Evolutionary conservation across 2,888 invertebrate genomes (phyloP), one percentile per base, ranked within the genome.

Genomic region (Ceramica pisi): DNA sequence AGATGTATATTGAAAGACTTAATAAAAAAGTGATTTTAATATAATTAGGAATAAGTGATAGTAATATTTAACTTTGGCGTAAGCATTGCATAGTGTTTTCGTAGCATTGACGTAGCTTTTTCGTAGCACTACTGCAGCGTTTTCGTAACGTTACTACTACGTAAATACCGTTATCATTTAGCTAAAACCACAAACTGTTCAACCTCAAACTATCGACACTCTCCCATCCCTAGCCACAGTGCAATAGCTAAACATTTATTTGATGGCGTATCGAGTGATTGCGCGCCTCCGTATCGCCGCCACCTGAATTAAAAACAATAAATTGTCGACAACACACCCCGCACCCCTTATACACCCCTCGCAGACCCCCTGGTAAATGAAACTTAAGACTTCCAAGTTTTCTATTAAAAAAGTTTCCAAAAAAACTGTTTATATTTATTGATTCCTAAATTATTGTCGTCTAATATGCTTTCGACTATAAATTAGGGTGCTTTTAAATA

Each of bases 221-320:
- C 1, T 16, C 57, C 57, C 77, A 65, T 72, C 82, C 71, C 88
- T 82, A 83, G 86, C 48, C 89, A 76, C 35, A 53, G 51, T 89
- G 89, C 90, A 90, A 91, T 89, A 89, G 89, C 91, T 90, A 90
- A 92, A 90, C 92, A 91, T 92, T 93, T 91, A 91, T 93, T 92
- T 92, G 91, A 91, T 91, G 88, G 86, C 88, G 91, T 84, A 89
- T 85, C 90, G 88, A 90, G 89, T 91, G 91, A 92, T 92, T 89
- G 89, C 81, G 89, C 87, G 89, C 88, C 90, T 88, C 90, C 84
- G 85, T 86, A 86, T 89, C 85, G 86, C 84, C 84, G 88, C 77
- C 91, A 90, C 89, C 90, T 89, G 93, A 94, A 95, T 95, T 94
- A 94, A 95, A 94, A 94, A 93, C 94, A 88, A 95, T 95, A 95